Evolutionary conservation across 1,140 invertebrate genomes (phyloP).

Genomic region (Acyrthosiphon pisum): DNA sequence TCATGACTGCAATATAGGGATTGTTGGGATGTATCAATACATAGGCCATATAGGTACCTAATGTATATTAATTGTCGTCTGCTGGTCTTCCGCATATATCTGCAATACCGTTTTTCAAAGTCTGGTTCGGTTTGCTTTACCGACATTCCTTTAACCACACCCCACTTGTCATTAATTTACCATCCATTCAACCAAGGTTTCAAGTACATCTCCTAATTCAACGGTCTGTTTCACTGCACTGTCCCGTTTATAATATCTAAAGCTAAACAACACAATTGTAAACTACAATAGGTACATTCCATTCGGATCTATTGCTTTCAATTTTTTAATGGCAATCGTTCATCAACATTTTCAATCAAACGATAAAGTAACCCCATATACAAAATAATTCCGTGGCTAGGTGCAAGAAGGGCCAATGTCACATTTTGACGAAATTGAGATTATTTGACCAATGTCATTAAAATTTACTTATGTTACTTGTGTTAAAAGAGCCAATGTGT

Average conservation of each 20-base stretch:
- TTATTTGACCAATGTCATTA: too few species aligned
- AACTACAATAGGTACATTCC: not conserved
- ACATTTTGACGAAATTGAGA: too few species aligned
- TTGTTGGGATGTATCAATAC: not conserved
- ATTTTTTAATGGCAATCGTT: not conserved
- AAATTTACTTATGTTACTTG: too few species aligned
- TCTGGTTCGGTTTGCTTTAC: not conserved
- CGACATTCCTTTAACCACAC: not conserved
- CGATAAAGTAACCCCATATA: not conserved
- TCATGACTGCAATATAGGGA: not conserved
- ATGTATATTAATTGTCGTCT: not conserved
- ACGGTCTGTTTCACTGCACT: not conserved
- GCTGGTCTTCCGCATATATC: not conserved
- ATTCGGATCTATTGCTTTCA: not conserved
- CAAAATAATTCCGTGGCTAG: too few species aligned
- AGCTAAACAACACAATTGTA: not conserved
- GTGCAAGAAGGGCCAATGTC: too few species aligned
- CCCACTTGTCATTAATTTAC: not conserved
- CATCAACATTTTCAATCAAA: not conserved
- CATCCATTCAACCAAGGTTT: not conserved
- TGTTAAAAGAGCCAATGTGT: too few species aligned
- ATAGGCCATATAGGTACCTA: too few species aligned
- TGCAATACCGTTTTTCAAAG: not conserved
- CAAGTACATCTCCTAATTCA: not conserved
- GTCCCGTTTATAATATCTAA: too few species aligned